A percentile compares a stretch with the other conserved stretches of the same genome.
Evolutionary conservation across 2,797 vertebrate species (phyloP).

Genomic region (Pyrocephalus nanus): DNA sequence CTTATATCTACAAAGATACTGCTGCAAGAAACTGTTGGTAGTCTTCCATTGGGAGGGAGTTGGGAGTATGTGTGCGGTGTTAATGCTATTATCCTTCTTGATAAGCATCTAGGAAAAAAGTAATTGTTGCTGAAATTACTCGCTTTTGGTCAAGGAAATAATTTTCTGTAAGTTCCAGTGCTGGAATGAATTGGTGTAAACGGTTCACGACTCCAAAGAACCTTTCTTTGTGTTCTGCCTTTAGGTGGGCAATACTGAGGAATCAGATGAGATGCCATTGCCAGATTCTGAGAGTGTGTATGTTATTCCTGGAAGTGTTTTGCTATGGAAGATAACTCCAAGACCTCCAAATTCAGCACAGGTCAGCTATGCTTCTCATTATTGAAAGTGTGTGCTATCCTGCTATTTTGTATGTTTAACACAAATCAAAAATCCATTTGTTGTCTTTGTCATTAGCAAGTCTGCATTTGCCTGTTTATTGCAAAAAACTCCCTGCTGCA

Average conservation of each 20-base stretch:
- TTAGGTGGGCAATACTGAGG: conserved; percentile 82
- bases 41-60: not conserved
- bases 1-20: not conserved
- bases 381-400: not conserved
- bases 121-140: not conserved
- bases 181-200: not conserved
- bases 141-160: not conserved
- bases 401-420: not conserved
- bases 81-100: not conserved
- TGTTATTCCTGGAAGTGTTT: conserved; percentile 91
- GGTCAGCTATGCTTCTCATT: conserved; percentile 74
- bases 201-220: not conserved
- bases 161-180: not conserved
- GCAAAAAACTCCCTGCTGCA: not conserved
- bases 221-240: not conserved
- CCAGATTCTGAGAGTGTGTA: conserved; percentile 91
- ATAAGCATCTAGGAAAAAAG: not conserved
- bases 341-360: conserved; percentile 91
- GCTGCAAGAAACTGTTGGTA: not conserved
- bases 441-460: not conserved
- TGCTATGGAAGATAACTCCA: conserved; percentile 93
- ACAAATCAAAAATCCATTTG: not conserved
- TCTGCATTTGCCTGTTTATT: not conserved
- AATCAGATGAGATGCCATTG: conserved; percentile 90
- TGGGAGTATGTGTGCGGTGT: not conserved